These are phyloP conservation scores for Thomomys bottae DNA, from an alignment of 2,113 vertebrate genomes.

Conservation along the genomic window DNA sequence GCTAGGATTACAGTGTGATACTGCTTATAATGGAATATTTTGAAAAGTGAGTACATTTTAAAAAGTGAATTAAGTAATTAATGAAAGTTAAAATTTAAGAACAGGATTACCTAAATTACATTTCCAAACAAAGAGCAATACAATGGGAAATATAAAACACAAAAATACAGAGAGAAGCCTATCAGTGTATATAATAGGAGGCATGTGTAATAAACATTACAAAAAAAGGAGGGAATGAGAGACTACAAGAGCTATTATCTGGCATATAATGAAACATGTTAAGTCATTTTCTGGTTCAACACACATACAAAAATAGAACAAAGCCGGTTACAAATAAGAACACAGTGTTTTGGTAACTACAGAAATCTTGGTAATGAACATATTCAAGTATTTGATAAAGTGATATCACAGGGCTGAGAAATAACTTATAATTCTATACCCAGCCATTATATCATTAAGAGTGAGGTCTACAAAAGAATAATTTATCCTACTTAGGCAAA, in stretches of 20 bases:
- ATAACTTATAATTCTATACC: conserved; percentile 1
- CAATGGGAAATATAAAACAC: background rate
- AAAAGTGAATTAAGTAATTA: background rate
- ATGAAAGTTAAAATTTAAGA: conserved; percentile 47
- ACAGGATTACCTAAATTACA: conserved; percentile 24
- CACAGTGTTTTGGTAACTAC: background rate
- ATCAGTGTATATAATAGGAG: background rate
- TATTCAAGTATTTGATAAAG: background rate
- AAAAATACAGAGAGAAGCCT: background rate
- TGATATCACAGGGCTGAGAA: background rate
- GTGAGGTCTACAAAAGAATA: background rate
- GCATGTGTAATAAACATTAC: background rate
- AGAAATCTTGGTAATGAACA: background rate
- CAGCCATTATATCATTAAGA: conserved; percentile 1
- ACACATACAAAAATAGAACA: background rate
- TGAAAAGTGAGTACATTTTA: background rate
- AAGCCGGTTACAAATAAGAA: background rate
- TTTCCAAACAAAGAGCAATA: background rate
- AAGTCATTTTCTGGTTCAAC: background rate
- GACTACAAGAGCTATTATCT: background rate
- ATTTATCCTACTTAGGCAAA: background rate
- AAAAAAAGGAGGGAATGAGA: background rate
- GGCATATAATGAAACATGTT: background rate
- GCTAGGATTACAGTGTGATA: too few species aligned
- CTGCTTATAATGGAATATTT: too few species aligned